Base-by-base conservation (phyloP, 2,888 invertebrate species). In the Tuberolachnus salignus region DNA sequence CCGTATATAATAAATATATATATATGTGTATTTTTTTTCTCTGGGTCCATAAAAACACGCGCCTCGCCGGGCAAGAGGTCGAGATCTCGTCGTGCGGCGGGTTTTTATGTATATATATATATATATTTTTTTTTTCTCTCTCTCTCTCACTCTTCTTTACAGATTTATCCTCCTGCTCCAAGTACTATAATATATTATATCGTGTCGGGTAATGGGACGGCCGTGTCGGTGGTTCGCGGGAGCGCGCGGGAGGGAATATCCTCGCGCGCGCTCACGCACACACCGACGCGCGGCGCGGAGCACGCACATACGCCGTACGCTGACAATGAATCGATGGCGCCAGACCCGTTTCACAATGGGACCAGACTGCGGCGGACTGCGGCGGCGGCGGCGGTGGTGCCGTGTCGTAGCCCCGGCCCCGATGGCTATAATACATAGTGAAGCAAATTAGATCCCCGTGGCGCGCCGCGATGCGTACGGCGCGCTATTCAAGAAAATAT, bases 261-360 rank as follows among this genome's bases (percentile, higher is more conserved):
- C 21, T 49, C 49, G 26, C 59, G 16, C 26, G 13, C 59, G n/a
- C 59, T 14, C 19, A n/a, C 14, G 44, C 64, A 13, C 64, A 21
- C 64, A 16, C 1, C 16, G 19, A 34, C 16, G n/a, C 51, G 51
- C 16, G n/a, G 51, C 16, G 34, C 16, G 19, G n/a, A 1, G n/a
- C 51, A 16, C 16, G 51, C 16, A 51, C n/a, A 63, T 34, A 21
- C 13, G 44, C 13, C 6, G 14, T n/a, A n/a, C n/a, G 13, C 55
- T 67, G 21, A 78, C 78, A 78, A 69, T 78, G 78, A 78, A 78
- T 78, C 78, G 78, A 78, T 78, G 78, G 78, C 78, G 78, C 78
- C 78, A 75, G 75, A 57, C 75, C 67, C 75, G 75, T 75, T 72
- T 75, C 75, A 75, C 75, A 75, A 75, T 75, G 67, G 67, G 49